These are phyloP conservation scores for Tholera decimalis DNA, from an alignment of 2,888 invertebrate species.

Conservation along the genomic window DNA sequence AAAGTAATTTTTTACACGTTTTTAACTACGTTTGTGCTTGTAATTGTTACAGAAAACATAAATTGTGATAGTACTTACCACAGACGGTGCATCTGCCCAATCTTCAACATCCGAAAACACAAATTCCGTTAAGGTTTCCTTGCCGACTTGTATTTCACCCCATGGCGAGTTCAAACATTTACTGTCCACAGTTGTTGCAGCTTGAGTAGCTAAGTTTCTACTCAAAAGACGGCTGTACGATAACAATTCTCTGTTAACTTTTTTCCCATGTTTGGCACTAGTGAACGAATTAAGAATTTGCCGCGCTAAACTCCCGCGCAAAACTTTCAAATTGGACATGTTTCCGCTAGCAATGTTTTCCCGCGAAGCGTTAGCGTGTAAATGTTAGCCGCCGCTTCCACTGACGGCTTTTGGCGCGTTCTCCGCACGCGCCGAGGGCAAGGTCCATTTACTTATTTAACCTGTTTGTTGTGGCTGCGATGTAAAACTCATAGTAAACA, in stretches of 20 bases:
- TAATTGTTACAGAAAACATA: not conserved
- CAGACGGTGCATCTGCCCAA: conserved; percentile 92
- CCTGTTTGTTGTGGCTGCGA: conserved; percentile 71
- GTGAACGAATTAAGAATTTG: conserved; percentile 76
- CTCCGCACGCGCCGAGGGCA: conserved; percentile 76
- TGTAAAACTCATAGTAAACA: conserved; percentile 72
- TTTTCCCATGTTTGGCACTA: conserved; percentile 74
- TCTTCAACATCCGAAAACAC: conserved; percentile 91
- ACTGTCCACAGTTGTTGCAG: conserved; percentile 77
- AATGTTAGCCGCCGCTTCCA: conserved; percentile 74
- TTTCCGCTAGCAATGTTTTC: conserved; percentile 76
- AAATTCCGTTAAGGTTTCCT: conserved; percentile 91
- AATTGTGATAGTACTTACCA: conserved; percentile 90
- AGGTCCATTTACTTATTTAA: conserved; percentile 82
- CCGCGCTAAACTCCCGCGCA: conserved; percentile 86
- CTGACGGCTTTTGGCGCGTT: conserved; percentile 81
- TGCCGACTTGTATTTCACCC: conserved; percentile 90
- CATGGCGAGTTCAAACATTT: conserved; percentile 84
- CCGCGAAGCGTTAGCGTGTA: conserved; percentile 76
- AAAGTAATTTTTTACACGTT: not conserved
- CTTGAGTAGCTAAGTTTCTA: conserved; percentile 80
- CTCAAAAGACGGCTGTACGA: conserved; percentile 65
- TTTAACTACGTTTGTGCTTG: not conserved
- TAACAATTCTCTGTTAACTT: conserved; percentile 65
- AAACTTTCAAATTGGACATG: conserved; percentile 88